Base-by-base conservation (phyloP, 2,113 vertebrate species). In the Odontophorus gujanensis region DNA sequence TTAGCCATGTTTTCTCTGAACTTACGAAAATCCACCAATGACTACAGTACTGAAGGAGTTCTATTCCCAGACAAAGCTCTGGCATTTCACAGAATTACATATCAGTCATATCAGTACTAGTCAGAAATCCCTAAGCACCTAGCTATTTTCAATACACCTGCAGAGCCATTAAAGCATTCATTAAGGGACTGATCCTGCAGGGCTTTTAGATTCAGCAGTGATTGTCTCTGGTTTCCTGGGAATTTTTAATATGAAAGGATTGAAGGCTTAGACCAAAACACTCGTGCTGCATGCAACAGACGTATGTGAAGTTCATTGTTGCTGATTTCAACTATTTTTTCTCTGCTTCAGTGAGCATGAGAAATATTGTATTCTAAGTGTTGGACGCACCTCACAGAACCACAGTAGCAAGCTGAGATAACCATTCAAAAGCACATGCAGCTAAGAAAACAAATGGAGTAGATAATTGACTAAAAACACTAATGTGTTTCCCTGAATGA, bases 381-480 rank as follows among this genome's bases (percentile, higher is more conserved):
- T 81, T 90, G 87, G 87, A 91, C 68, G 85, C 89, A 96, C 85
- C 85, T 96, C 89, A 87, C 72, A 91, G 79, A 87, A 87, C 55
- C 85, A 87, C 72, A 74, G 40, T 78, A 91, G 85, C 89, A 92
- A 92, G 79, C 89, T 85, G 90, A 90, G 92, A 88, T 88, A 96
- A 93, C 89, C 67, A 66, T 89, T 92, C 72, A 82, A 80, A 94
- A 92, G 38, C 63, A 91, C 80, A 48, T 61, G 77, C 61, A 96
- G 80, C 87, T 90, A 93, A 92, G 88, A 94, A 96, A 96, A 93
- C 81, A 95, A 95, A 89, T 87, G 59, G 75, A 95, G 95, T 87
- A 95, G 91, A 95, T 96, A 96, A 95, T 80, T 93, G 78, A 92
- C 81, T 95, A 78, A 95, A 91, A 93, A 89, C 87, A 85, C 79